Evolutionary conservation across 64 coral and sea anemone species (phyloP).

Genomic region (Actinia tenebrosa): DNA sequence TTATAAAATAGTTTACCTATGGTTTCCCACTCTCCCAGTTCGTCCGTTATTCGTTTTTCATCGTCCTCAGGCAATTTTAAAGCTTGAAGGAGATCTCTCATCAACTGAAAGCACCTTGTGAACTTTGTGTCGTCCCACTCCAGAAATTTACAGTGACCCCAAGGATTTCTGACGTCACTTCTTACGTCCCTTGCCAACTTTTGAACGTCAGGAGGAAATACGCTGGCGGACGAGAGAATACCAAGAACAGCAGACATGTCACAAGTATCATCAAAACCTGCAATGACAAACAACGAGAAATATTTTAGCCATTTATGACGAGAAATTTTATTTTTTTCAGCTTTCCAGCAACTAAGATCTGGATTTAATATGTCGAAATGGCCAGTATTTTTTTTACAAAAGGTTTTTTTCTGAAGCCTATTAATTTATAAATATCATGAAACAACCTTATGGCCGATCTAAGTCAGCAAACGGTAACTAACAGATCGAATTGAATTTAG

Average conservation of each 20-base stretch:
- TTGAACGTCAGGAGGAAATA: slow-evolving; percentile 34
- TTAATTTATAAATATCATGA: no score
- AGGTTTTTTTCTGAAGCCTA: no score
- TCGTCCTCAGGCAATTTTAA: slow-evolving; percentile 28
- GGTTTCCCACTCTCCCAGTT: slow-evolving; percentile 46
- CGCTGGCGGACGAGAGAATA: slow-evolving; percentile 21
- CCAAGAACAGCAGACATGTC: slow-evolving; percentile 65
- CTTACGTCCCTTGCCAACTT: slow-evolving; percentile 31
- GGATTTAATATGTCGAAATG: no score
- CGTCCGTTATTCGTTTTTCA: slow-evolving; percentile 2
- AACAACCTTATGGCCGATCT: no score
- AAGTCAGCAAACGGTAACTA: no score
- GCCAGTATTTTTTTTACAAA: no score
- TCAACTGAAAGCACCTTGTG: slow-evolving; percentile 30
- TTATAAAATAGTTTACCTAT: slow-evolving; percentile 49
- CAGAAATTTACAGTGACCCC: slow-evolving; percentile 54
- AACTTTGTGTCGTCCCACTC: slow-evolving; percentile 35
- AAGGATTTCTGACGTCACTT: slow-evolving; percentile 40
- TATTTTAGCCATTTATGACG: no score
- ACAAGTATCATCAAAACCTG: slow-evolving; percentile 48
- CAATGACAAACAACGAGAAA: neutral
- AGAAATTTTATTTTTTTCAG: neutral
- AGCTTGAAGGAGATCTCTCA: slow-evolving; percentile 25
- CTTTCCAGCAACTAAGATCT: no score
- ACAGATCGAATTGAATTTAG: no score